Evolutionary conservation across 1,140 invertebrate species (phyloP).

Genomic region (Ooceraea biroi): DNA sequence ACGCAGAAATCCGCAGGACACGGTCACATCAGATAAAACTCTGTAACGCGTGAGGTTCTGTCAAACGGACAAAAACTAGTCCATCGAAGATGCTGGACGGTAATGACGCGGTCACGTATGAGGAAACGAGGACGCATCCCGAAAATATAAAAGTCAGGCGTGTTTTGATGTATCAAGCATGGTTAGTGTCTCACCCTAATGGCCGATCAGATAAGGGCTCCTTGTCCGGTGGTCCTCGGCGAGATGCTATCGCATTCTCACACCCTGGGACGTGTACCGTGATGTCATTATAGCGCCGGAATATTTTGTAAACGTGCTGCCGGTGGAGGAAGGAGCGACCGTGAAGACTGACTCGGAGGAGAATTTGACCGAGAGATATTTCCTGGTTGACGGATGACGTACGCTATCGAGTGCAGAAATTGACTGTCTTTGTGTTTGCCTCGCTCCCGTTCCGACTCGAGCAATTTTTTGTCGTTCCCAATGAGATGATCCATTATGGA

Average conservation of each 20-base stretch:
- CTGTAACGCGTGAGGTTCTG: constrained; percentile 50
- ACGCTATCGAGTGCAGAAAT: constrained; percentile 40
- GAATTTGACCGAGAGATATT: constrained; percentile 7
- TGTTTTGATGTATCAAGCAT: constrained; percentile 71
- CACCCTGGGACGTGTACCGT: constrained; percentile 61
- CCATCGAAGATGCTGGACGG: constrained; percentile 52
- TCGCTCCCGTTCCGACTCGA: constrained; percentile 6
- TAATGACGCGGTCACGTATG: constrained; percentile 50
- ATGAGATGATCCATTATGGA: constrained; percentile 23
- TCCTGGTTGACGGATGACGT: constrained; percentile 61
- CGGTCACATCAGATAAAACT: constrained; percentile 62
- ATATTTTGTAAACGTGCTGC: constrained; percentile 69
- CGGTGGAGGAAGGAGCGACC: constrained; percentile 16
- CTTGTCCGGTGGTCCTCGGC: constrained; percentile 73
- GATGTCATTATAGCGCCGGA: constrained; percentile 75
- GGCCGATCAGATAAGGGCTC: constrained; percentile 77
- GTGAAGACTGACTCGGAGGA: constrained; percentile 39
- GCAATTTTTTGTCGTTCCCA: no score
- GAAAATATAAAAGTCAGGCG: constrained; percentile 75
- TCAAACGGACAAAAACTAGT: constrained; percentile 58
- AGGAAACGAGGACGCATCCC: constrained; percentile 65
- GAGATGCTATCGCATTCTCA: constrained; percentile 78
- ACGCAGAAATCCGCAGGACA: constrained; percentile 1
- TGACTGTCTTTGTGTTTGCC: constrained; percentile 11
- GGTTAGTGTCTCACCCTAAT: constrained; percentile 76